Evolutionary conservation across 2,888 invertebrate genomes (phyloP), one percentile per base, ranked within the genome.

Genomic region (Amphipyra tragopoginis): DNA sequence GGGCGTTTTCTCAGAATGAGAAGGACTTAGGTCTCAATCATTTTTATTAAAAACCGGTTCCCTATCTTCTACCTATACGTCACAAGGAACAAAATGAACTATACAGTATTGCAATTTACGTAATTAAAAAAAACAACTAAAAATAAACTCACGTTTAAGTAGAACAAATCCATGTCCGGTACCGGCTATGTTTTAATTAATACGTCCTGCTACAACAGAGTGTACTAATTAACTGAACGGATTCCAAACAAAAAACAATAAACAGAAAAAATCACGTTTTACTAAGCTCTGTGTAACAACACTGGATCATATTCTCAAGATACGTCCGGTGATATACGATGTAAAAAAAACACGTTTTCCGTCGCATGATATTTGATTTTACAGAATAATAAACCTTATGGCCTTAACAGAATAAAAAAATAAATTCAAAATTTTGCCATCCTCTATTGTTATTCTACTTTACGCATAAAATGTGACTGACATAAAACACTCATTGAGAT

Each of bases 191-290:
- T 65, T 80, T 80, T 86, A 90, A 90, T 90, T 89, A 89, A 85
- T 83, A 90, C 89, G 91, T 91, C 90, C 84, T 84, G 78, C 86
- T 81, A 74, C 80, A 82, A 65, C 85, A 83, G 79, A 82, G 80
- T 82, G 73, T 82, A 83, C 81, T 91, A 93, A 93, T 93, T 93
- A 90, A 92, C 90, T 94, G 89, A 92, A 89, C 83, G 79, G 82
- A 86, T 86, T 77, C 80, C 78, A 89, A 89, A 87, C 82, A 87
- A 88, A 85, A 86, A 86, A 80, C 75, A 82, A 75, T 79, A 90
- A 85, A 85, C 79, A 71, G 72, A 91, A 88, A 90, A 90, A 88
- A 84, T 47, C 76, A 82, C 81, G 81, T 75, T 83, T 80, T 83
- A 84, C 86, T 81, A 73, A 63, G 75, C 74, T 71, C 77, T 79